Evolutionary conservation across 2,888 invertebrate genomes (phyloP).

Genomic region (Acleris holmiana): DNA sequence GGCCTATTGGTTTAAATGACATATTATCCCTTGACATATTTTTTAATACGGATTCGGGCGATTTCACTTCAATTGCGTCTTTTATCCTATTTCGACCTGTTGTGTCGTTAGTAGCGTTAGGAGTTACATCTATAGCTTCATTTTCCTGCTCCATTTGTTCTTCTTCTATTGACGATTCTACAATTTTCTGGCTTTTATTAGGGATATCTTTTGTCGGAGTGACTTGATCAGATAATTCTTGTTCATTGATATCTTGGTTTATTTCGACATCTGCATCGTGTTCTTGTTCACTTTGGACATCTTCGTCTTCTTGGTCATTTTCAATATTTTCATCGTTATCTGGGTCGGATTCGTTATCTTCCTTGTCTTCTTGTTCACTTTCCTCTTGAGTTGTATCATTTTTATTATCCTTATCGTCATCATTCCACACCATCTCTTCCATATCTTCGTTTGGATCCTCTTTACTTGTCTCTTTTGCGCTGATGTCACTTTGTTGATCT

Average conservation of each 20-base stretch:
- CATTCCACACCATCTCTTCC: conserved; percentile 21
- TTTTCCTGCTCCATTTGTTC: conserved; percentile 31
- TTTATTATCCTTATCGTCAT: conserved; percentile 16
- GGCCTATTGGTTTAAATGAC: conserved; percentile 53
- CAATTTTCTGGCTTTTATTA: conserved; percentile 15
- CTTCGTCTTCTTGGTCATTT: no score
- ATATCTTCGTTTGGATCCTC: conserved; percentile 7
- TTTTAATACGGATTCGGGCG: conserved; percentile 62
- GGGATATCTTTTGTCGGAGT: conserved; percentile 1
- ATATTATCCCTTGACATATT: conserved; percentile 50
- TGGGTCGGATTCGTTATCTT: neutral
- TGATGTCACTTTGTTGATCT: neutral
- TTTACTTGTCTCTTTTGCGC: neutral
- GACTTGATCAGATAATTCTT: neutral
- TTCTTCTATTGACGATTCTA: conserved; percentile 9
- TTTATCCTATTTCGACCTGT: conserved; percentile 55
- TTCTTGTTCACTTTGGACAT: no score
- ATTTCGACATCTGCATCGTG: no score
- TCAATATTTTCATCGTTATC: conserved; percentile 23
- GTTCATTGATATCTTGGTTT: conserved; percentile 12
- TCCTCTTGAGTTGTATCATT: conserved; percentile 20
- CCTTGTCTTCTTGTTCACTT: no score
- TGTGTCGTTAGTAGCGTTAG: conserved; percentile 55
- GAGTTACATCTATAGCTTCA: conserved; percentile 40
- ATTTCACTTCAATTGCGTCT: conserved; percentile 44